Percentiles rank a stretch among this genome's conserved stretches.
Evolutionary conservation across 2,888 invertebrate genomes (phyloP).

Genomic region (Ochropleura plecta): DNA sequence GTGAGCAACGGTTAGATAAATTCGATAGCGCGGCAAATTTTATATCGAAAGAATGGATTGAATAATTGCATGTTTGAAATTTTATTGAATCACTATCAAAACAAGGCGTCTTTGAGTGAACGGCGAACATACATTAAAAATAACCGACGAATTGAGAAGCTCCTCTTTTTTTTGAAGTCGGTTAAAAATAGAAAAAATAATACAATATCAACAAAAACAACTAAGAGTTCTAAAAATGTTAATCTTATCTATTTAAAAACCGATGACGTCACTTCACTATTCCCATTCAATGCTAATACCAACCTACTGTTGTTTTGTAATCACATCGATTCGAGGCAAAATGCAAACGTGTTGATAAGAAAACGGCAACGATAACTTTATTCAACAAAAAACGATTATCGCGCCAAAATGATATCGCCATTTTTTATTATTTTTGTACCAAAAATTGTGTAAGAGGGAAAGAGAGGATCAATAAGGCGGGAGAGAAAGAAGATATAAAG

Average conservation of each 20-base stretch:
- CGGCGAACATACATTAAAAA: too few relatives aligned
- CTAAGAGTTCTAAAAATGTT: not conserved
- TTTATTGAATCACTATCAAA: too few relatives aligned
- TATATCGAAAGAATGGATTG: too few relatives aligned
- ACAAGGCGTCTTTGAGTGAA: too few relatives aligned
- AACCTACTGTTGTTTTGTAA: slow-evolving; percentile 4
- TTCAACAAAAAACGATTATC: slow-evolving; percentile 33
- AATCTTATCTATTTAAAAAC: slow-evolving; percentile 7
- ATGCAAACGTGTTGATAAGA: slow-evolving; percentile 36
- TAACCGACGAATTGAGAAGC: too few relatives aligned
- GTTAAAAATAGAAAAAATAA: not conserved
- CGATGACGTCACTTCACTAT: slow-evolving; percentile 20
- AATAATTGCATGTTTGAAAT: too few relatives aligned
- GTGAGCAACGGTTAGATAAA: too few relatives aligned
- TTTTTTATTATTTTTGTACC: slow-evolving; percentile 28
- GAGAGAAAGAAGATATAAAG: slow-evolving; percentile 22
- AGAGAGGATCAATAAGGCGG: slow-evolving; percentile 4
- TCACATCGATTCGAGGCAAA: slow-evolving; percentile 16
- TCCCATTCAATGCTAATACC: slow-evolving; percentile 31
- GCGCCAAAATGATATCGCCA: not conserved
- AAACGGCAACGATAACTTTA: slow-evolving; percentile 33
- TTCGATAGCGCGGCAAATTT: too few relatives aligned
- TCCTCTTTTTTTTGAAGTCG: too few relatives aligned
- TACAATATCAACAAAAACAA: not conserved
- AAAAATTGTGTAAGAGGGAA: slow-evolving; percentile 28